These are phyloP conservation scores for Muscicapa comitata DNA, from an alignment of 2,797 vertebrate genomes.

Conservation along the genomic window DNA sequence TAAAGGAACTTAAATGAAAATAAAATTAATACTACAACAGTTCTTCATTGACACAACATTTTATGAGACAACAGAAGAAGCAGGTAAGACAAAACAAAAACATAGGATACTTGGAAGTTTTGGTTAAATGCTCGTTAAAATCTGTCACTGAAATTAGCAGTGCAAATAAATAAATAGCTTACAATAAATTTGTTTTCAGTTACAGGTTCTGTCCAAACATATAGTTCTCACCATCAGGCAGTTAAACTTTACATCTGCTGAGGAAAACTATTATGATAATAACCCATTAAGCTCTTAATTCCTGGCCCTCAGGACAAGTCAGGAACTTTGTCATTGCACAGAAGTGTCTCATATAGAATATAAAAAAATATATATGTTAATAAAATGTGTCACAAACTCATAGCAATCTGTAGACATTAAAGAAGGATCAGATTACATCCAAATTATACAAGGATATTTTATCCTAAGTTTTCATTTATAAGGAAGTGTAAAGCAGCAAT, in stretches of 20 bases:
- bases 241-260: not conserved
- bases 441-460: not conserved
- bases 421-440: not conserved
- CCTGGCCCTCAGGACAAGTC: not conserved
- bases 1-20: not conserved
- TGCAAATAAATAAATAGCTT: not conserved
- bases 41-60: not conserved
- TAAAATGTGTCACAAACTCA: not conserved
- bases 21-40: not conserved
- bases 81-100: not conserved
- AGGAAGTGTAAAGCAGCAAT: not conserved
- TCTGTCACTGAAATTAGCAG: not conserved
- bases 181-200: not conserved
- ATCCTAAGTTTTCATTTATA: not conserved
- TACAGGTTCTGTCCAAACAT: not conserved
- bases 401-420: not conserved
- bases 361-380: not conserved
- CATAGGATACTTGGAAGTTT: not conserved
- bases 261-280: not conserved
- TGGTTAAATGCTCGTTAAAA: not conserved
- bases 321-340: not conserved
- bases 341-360: not conserved
- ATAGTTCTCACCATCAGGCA: not conserved
- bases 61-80: not conserved
- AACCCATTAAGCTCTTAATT: not conserved